A percentile compares a stretch with the other conserved stretches of the same genome.
phyloP scores from a whole-genome alignment of 1,140 invertebrate species.

The Dinoponera quadriceps region DNA sequence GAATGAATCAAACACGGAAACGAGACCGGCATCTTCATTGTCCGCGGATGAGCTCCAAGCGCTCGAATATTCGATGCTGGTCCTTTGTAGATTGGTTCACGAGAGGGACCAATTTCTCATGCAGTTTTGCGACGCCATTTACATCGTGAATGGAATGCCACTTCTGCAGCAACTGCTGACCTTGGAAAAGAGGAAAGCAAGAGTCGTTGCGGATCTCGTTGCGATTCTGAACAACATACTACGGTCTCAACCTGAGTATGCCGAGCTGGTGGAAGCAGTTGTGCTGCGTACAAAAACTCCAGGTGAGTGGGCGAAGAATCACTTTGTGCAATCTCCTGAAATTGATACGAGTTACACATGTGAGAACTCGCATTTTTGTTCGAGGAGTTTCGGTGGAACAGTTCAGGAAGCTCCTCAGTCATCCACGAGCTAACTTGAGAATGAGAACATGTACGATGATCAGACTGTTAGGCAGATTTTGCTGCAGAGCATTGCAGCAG shows the following conservation, averaged over 20 bases:
- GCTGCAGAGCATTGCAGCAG: slow-evolving; percentile 88
- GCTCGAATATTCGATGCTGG: slow-evolving; percentile 88
- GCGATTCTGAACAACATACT: slow-evolving; percentile 91
- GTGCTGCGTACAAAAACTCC: slow-evolving; percentile 79
- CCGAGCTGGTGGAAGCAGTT: slow-evolving; percentile 90
- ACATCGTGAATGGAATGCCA: slow-evolving; percentile 87
- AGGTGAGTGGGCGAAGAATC: slow-evolving; percentile 59
- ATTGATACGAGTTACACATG: neutral
- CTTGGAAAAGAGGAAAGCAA: slow-evolving; percentile 87
- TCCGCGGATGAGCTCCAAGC: slow-evolving; percentile 88
- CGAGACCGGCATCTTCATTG: slow-evolving; percentile 84
- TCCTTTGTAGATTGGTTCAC: slow-evolving; percentile 91
- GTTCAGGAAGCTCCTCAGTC: slow-evolving; percentile 87
- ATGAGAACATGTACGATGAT: slow-evolving; percentile 89
- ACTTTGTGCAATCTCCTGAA: neutral
- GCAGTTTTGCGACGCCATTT: slow-evolving; percentile 92
- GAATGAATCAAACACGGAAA: slow-evolving; percentile 76
- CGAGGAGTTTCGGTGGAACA: slow-evolving; percentile 82
- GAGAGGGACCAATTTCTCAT: slow-evolving; percentile 89
- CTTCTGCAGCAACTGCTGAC: slow-evolving; percentile 83
- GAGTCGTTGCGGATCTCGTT: slow-evolving; percentile 88
- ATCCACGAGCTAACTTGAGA: slow-evolving; percentile 87
- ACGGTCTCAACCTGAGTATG: slow-evolving; percentile 90
- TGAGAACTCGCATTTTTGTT: slow-evolving; percentile 9
- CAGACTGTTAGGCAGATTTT: slow-evolving; percentile 88